Evolutionary conservation across 1,140 invertebrate species (phyloP).

Genomic region (Pseudomyrmex pallidus): DNA sequence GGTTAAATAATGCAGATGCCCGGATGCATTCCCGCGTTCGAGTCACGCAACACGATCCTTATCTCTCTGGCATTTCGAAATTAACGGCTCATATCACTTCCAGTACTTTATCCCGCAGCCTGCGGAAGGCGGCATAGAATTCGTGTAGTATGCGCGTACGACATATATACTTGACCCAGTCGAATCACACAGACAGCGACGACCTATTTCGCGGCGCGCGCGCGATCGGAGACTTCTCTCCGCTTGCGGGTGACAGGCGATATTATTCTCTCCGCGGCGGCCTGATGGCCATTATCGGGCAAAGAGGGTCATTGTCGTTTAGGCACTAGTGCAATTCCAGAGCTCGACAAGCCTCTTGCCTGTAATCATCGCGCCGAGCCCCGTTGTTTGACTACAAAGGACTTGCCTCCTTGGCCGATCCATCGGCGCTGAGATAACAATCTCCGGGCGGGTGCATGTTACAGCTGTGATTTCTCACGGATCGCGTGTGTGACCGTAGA

Average conservation of each 20-base stretch:
- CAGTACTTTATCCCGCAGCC: background rate
- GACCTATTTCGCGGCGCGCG: constrained; percentile 54
- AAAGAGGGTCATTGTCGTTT: constrained; percentile 72
- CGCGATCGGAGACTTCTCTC: constrained; percentile 61
- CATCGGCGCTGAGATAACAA: constrained; percentile 61
- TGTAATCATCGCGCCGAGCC: constrained; percentile 66
- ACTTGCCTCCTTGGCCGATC: constrained; percentile 55
- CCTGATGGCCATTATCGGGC: constrained; percentile 68
- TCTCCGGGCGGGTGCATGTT: constrained; percentile 37
- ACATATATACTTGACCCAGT: background rate
- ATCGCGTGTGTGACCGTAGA: constrained; percentile 34
- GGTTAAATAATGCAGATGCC: too few relatives aligned
- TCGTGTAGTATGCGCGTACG: background rate
- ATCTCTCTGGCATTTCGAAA: background rate
- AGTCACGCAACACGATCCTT: background rate
- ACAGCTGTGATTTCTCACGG: constrained; percentile 18
- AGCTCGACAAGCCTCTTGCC: constrained; percentile 31
- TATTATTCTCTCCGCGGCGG: constrained; percentile 54
- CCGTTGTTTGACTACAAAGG: constrained; percentile 66
- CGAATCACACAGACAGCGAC: constrained; percentile 11
- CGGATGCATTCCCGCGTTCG: too few relatives aligned
- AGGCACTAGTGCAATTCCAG: constrained; percentile 60
- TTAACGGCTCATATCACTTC: background rate
- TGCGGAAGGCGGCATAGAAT: too few relatives aligned
- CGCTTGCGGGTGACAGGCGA: constrained; percentile 65